Evolutionary conservation across 2,797 vertebrate genomes (phyloP), one percentile per base, ranked within the genome.

Genomic region (Cyclopterus lumpus): DNA sequence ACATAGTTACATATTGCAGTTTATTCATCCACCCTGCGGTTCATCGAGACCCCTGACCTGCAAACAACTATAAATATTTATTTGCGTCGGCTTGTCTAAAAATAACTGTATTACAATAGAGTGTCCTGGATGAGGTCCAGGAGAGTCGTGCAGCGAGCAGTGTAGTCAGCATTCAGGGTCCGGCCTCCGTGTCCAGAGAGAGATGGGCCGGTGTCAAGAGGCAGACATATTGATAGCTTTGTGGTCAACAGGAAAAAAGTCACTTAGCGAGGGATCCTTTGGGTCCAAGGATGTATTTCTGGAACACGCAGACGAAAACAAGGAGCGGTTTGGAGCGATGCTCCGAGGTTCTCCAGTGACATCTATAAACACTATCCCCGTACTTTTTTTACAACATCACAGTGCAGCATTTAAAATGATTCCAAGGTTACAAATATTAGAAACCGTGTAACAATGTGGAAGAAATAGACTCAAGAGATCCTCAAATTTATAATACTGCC

Each of bases 31-130:
- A 51, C 68, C 81, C 80, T 40, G 86, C 67, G 44, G 71, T 84
- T 90, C 88, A 83, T 68, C 55, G 73, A 78, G 91, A 90, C 90
- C 90, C 78, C 87, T 93, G 91, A 93, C 93, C 93, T 85, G 91
- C 89, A 83, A 91, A 90, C 84, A 88, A 85, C 91, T 90, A 93
- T 93, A 93, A 94, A 93, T 93, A 93, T 93, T 89, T 93, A 94
- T 94, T 90, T 93, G 89, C 73, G 92, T 91, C 86, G 72, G 85
- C 88, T 91, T 83, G 87, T 92, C 89, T 93, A 93, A 93, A 93
- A 93, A 94, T 94, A 94, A 91, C 89, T 79, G 76, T 89, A 90
- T 93, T 92, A 93, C 90, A 93, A 93, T 86, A 22, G 86, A 90
- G 88, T 80, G 84, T 81, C 84, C 90, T 93, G 91, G 93, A 91